phyloP scores from a whole-genome alignment of 2,113 vertebrate genomes.

The Eulemur rufifrons region DNA sequence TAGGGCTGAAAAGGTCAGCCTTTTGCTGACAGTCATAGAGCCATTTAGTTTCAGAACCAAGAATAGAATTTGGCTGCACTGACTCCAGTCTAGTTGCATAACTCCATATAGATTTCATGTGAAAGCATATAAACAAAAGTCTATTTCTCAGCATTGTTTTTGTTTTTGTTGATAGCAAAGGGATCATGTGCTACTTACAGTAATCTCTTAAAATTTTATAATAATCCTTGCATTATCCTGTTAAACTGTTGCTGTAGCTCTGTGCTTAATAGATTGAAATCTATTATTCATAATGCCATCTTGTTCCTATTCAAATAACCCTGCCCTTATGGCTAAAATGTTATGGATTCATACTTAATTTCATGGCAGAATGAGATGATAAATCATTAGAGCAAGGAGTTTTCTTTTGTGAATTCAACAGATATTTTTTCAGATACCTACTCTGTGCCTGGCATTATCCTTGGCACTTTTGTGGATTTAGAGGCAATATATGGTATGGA shows the following conservation, averaged over 20 bases:
- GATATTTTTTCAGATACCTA: not conserved
- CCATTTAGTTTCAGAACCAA: not conserved
- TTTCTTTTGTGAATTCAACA: constrained; percentile 2
- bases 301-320: constrained; percentile 68
- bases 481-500: not conserved
- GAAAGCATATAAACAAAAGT: constrained; percentile 25
- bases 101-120: not conserved
- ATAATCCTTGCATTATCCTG: constrained; percentile 69
- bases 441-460: not conserved
- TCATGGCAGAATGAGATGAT: constrained; percentile 31
- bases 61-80: not conserved
- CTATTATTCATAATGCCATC: constrained; percentile 73
- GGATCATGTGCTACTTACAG: constrained; percentile 48
- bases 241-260: constrained; percentile 60
- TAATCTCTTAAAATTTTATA: constrained; percentile 72
- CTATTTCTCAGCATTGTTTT: constrained; percentile 46
- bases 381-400: constrained; percentile 31
- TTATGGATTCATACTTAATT: constrained; percentile 55
- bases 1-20: not conserved
- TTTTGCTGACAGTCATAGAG: not conserved
- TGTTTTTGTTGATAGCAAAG: constrained; percentile 28
- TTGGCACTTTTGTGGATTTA: not conserved
- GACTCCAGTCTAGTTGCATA: not conserved
- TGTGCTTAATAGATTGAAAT: constrained; percentile 71
- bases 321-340: constrained; percentile 59